Percentiles rank a stretch among this genome's conserved stretches.
These are phyloP conservation scores for Orussus abietinus DNA, from an alignment of 1,140 invertebrate genomes.

Conservation along the genomic window DNA sequence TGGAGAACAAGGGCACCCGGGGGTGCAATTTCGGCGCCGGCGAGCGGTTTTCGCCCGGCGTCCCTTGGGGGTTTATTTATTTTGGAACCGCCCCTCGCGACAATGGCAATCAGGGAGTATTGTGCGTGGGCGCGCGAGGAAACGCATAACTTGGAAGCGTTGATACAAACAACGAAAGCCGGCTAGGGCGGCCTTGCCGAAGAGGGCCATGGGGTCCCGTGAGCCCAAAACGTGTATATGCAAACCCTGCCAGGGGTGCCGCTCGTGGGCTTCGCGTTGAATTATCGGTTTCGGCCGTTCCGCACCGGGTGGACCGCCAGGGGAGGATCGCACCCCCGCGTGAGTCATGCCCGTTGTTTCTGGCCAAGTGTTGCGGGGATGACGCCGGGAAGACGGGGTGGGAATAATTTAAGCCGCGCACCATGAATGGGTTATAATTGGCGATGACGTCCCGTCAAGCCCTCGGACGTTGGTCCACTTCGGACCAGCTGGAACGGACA, in stretches of 20 bases:
- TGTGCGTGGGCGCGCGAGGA: conserved; percentile 19
- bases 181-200: conserved; percentile 6
- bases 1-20: not conserved
- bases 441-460: conserved; percentile 43
- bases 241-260: not conserved
- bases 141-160: conserved; percentile 19
- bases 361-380: conserved; percentile 12
- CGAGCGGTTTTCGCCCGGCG: too few relatives aligned
- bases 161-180: conserved; percentile 24
- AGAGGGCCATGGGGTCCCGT: conserved; percentile 19
- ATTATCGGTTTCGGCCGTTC: conserved; percentile 31
- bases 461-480: conserved; percentile 2
- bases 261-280: conserved; percentile 9
- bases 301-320: too few relatives aligned
- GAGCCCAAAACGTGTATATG: too few relatives aligned
- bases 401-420: conserved; percentile 42
- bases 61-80: conserved; percentile 19
- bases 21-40: not conserved
- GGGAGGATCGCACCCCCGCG: conserved; percentile 13
- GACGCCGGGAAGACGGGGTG: conserved; percentile 10
- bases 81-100: conserved; percentile 12
- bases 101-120: conserved; percentile 30
- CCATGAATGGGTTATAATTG: conserved; percentile 47
- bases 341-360: conserved; percentile 32
- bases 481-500: not conserved